Conservation (phyloP, 2,113 vertebrate genomes). For the Hemicordylus capensis region DNA sequence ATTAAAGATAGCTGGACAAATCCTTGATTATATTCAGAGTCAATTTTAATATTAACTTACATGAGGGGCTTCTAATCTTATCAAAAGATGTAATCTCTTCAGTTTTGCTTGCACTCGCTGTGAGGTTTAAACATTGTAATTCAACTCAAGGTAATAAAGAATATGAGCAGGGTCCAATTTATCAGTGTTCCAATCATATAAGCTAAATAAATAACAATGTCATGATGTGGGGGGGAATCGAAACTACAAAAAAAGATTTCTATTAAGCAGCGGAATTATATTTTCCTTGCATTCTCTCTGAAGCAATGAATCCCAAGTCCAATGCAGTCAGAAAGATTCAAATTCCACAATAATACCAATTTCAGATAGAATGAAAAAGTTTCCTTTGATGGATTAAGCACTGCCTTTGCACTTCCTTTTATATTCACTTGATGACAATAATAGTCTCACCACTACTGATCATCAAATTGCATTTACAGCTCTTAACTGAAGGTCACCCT, state of each 20-base stretch:
- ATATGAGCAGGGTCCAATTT: constrained; percentile 50
- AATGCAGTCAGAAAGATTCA: not conserved
- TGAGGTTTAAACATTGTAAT: constrained; percentile 53
- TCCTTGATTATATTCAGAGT: constrained; percentile 65
- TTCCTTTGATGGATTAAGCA: constrained; percentile 6
- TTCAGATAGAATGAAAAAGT: constrained; percentile 33
- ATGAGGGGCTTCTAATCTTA: constrained; percentile 60
- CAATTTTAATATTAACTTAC: constrained; percentile 71
- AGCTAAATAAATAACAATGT: constrained; percentile 64
- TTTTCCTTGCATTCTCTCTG: constrained; percentile 36
- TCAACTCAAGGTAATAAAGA: constrained; percentile 57
- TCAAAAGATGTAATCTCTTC: constrained; percentile 63
- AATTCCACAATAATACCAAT: constrained; percentile 36
- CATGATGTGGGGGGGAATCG: constrained; percentile 56
- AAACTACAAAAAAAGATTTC: constrained; percentile 35
- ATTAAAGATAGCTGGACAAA: constrained; percentile 74
- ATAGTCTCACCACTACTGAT: constrained; percentile 18
- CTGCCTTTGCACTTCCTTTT: not conserved
- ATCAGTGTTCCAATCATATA: constrained; percentile 35
- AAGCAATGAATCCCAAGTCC: constrained; percentile 38
- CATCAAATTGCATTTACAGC: not conserved
- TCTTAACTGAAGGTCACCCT: not conserved
- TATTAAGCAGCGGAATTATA: constrained; percentile 18
- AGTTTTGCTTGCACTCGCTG: constrained; percentile 57
- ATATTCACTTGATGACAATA: constrained; percentile 9